These are phyloP conservation scores for Eristalis tenax DNA, from an alignment of 2,888 invertebrate species.

Conservation along the genomic window DNA sequence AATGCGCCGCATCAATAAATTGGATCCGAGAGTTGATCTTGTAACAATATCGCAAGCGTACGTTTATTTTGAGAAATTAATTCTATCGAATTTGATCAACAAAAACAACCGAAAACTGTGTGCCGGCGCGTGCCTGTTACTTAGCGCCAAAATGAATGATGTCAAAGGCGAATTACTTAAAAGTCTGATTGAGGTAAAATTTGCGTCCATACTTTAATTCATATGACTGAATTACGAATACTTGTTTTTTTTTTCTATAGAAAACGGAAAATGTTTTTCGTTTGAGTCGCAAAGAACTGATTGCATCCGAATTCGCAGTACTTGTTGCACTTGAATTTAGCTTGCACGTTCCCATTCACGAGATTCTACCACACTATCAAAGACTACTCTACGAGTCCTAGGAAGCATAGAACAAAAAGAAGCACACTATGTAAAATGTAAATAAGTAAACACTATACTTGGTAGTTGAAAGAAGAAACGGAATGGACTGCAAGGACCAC, in stretches of 20 bases:
- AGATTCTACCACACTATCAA: constrained; percentile 97
- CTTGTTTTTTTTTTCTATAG: constrained; percentile 82
- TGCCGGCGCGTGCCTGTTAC: constrained; percentile 95
- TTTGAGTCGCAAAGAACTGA: constrained; percentile 93
- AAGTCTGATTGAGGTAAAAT: constrained; percentile 91
- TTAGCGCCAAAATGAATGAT: constrained; percentile 98
- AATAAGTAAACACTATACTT: not conserved
- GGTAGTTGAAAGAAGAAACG: not conserved
- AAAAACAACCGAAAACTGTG: constrained; percentile 97
- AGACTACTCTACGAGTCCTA: constrained; percentile 95
- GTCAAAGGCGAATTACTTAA: constrained; percentile 94
- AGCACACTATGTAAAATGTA: not conserved
- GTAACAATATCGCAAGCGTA: constrained; percentile 97
- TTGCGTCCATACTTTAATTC: not conserved
- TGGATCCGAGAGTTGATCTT: constrained; percentile 91
- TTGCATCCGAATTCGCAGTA: constrained; percentile 96
- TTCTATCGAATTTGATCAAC: constrained; percentile 94
- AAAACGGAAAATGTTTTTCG: constrained; percentile 95
- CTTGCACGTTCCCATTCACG: constrained; percentile 94
- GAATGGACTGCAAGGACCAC: constrained; percentile 8
- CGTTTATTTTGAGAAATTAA: constrained; percentile 98
- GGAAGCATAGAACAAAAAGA: constrained; percentile 78
- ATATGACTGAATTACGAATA: not conserved
- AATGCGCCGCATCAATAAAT: constrained; percentile 94
- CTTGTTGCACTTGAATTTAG: constrained; percentile 97